A percentile compares a stretch with the other conserved stretches of the same genome.
phyloP scores from a whole-genome alignment of 2,888 invertebrate species.

The Parnassius orleans region DNA sequence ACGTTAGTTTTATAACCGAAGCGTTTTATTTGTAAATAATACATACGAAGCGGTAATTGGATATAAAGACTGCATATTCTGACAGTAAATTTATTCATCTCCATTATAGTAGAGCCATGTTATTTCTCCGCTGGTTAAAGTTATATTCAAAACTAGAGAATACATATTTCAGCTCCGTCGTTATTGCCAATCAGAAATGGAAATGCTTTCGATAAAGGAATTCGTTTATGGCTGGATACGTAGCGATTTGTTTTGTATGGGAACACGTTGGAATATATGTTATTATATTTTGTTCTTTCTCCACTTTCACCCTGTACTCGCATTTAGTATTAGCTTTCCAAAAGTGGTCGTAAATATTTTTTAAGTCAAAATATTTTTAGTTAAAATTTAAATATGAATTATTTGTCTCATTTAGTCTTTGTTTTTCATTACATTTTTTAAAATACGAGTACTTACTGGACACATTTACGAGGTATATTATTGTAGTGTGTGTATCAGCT shows the following conservation, averaged over 20 bases:
- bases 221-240: constrained; percentile 10
- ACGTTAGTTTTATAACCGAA: constrained; percentile 14
- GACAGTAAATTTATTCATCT: constrained; percentile 18
- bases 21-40: constrained; percentile 5
- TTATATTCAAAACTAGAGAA: constrained; percentile 16
- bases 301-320: background rate
- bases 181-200: constrained; percentile 21
- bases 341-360: no score
- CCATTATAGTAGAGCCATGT: constrained; percentile 12
- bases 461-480: no score
- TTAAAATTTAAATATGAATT: no score
- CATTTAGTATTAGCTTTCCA: no score
- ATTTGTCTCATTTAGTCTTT: no score
- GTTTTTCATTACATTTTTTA: no score
- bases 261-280: constrained; percentile 10
- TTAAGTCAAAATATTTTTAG: no score
- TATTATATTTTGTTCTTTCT: constrained; percentile 5
- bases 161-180: constrained; percentile 13
- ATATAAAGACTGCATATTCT: constrained; percentile 6
- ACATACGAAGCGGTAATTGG: constrained; percentile 21
- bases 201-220: constrained; percentile 23
- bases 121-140: constrained; percentile 7
- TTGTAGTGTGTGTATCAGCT: no score
- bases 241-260: constrained; percentile 15
- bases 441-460: no score